These are phyloP conservation scores for Molanna angustata DNA, from an alignment of 2,888 invertebrate species.

Conservation along the genomic window DNA sequence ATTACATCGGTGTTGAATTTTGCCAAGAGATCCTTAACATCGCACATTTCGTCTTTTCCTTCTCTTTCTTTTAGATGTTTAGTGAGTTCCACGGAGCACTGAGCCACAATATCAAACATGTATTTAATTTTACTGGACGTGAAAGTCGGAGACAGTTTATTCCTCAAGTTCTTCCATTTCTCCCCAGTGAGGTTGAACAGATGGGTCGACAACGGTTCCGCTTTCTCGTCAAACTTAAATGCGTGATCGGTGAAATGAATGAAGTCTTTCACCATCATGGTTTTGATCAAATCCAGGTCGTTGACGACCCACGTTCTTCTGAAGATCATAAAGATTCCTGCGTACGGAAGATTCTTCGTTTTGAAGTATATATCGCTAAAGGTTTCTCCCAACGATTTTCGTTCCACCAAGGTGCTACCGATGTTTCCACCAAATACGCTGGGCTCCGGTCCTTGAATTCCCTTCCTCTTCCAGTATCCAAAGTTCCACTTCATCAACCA, in stretches of 20 bases:
- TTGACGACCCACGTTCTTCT: constrained; percentile 38
- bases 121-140: constrained; percentile 57
- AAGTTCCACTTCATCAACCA: constrained; percentile 44
- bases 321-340: constrained; percentile 37
- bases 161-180: constrained; percentile 54
- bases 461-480: constrained; percentile 58
- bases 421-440: neutral
- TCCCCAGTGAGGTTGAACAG: constrained; percentile 47
- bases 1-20: constrained; percentile 52
- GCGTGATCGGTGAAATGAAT: constrained; percentile 40
- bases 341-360: constrained; percentile 33
- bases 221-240: constrained; percentile 45
- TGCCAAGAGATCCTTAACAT: constrained; percentile 45
- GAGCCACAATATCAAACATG: constrained; percentile 51
- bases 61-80: constrained; percentile 31
- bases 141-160: constrained; percentile 56
- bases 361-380: constrained; percentile 2
- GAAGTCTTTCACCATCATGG: constrained; percentile 41
- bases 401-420: neutral
- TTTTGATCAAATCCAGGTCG: constrained; percentile 40
- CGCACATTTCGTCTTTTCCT: constrained; percentile 34
- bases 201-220: constrained; percentile 51
- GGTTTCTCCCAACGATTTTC: neutral
- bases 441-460: constrained; percentile 50
- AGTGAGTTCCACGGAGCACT: constrained; percentile 45